Evolutionary conservation across 2,888 invertebrate genomes (phyloP), one percentile per base, ranked within the genome.

Genomic region (Polyploca ridens): DNA sequence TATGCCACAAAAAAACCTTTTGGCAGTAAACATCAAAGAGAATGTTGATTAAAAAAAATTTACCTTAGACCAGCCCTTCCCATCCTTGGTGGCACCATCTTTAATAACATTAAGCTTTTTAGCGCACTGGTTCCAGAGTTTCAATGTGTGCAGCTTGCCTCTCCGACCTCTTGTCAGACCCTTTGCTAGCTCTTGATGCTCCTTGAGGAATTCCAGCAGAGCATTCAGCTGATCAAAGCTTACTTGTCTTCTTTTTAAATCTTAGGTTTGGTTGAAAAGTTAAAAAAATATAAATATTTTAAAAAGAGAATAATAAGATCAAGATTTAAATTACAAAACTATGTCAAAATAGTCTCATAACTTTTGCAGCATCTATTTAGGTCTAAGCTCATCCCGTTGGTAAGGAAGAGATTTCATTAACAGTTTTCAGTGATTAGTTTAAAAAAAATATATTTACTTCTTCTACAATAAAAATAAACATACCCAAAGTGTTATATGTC

Each of bases 21-120:
- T 27, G 27, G 27, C 27, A 27, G 1, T 27, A 27, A 27, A 27
- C 27, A 1, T 27, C 27, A 27, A 60, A 19, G 44, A 49, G 3
- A 49, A 64, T 38, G 35, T 35, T 35, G 38, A 38, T 38, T 38
- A 10, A 5, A n/a, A 62, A 64, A 58, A 46, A n/a, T 62, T 46
- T 71, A 90, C 90, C 88, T 89, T 89, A 6, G 90, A 87, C 90
- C 90, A 91, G n/a, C 86, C 89, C 68, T 85, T 89, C 5, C 86
- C 86, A 77, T 89, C 84, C 71, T 89, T 87, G 62, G 73, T 66
- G 11, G 86, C 81, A 64, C 91, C 84, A 44, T 85, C 77, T 62
- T 78, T 76, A 44, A 80, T 62, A 8, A 64, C 65, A 69, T 89
- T 89, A 0, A 89, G 78, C 70, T 80, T 82, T 58, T 86, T 86